These are phyloP conservation scores for Epinephelus fuscoguttatus DNA, from an alignment of 2,113 vertebrate species.

Conservation along the genomic window DNA sequence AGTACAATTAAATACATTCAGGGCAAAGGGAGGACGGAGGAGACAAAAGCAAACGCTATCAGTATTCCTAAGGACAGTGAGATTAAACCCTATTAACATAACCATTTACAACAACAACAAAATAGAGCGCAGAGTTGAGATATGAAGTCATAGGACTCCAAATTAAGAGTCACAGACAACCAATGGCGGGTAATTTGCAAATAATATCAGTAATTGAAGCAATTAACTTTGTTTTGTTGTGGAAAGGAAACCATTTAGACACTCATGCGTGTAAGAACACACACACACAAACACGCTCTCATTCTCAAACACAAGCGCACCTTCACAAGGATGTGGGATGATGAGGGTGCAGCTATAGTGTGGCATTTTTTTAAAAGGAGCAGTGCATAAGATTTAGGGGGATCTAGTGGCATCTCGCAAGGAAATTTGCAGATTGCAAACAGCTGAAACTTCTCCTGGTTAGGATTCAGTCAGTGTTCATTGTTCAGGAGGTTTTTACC, in stretches of 20 bases:
- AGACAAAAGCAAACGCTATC: conserved; percentile 34
- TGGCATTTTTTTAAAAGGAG: conserved; percentile 5
- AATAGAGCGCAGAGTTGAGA: conserved; percentile 41
- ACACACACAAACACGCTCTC: background rate
- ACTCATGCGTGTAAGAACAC: conserved; percentile 26
- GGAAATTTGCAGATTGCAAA: no score
- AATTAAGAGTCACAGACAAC: conserved; percentile 70
- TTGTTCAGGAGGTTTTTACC: no score
- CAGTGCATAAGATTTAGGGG: no score
- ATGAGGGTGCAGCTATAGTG: background rate
- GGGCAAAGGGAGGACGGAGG: background rate
- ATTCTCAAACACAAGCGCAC: conserved; percentile 5
- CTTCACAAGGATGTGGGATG: background rate
- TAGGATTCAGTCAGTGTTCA: no score
- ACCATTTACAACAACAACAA: conserved; percentile 49
- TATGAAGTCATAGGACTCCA: conserved; percentile 56
- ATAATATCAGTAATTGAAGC: conserved; percentile 78
- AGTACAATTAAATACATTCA: conserved; percentile 25
- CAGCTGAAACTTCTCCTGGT: no score
- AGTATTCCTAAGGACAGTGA: conserved; percentile 21
- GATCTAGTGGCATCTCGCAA: no score
- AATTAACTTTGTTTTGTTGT: conserved; percentile 79
- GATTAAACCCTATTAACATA: conserved; percentile 51
- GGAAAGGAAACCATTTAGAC: conserved; percentile 70
- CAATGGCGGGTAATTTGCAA: conserved; percentile 71